These are phyloP conservation scores for Axea sp. DNA, from an alignment of 2,888 invertebrate species.

Conservation along the genomic window DNA sequence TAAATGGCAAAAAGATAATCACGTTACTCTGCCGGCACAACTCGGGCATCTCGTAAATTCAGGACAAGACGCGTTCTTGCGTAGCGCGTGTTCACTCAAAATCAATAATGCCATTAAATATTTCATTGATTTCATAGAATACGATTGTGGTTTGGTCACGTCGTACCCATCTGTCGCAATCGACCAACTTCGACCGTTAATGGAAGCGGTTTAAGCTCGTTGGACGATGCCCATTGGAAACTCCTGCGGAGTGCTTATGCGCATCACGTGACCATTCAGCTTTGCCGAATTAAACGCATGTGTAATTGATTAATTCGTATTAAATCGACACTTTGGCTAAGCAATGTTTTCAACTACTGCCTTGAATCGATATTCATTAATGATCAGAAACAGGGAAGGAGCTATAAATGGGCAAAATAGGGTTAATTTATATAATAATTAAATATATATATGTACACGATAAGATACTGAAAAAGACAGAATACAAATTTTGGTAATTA, in stretches of 20 bases:
- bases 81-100: slow-evolving; percentile 68
- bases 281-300: slow-evolving; percentile 61
- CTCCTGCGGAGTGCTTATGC: slow-evolving; percentile 61
- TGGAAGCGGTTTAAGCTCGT: slow-evolving; percentile 71
- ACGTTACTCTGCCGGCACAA: slow-evolving; percentile 63
- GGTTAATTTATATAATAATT: too few species aligned
- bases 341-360: slow-evolving; percentile 24
- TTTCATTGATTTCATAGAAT: slow-evolving; percentile 76
- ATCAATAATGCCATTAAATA: slow-evolving; percentile 77
- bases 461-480: too few species aligned
- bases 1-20: slow-evolving; percentile 36
- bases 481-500: too few species aligned
- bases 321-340: slow-evolving; percentile 66
- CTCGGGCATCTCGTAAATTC: slow-evolving; percentile 70
- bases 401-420: too few species aligned
- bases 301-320: slow-evolving; percentile 71
- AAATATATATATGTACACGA: too few species aligned
- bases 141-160: slow-evolving; percentile 73
- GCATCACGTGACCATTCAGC: slow-evolving; percentile 58
- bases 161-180: slow-evolving; percentile 76
- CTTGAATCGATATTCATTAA: slow-evolving; percentile 43
- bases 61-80: slow-evolving; percentile 69
- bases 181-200: slow-evolving; percentile 76
- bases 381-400: slow-evolving; percentile 15
- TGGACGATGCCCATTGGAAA: slow-evolving; percentile 59